phyloP scores from a whole-genome alignment of 2,888 invertebrate species.

The Leucophenga maculata region DNA sequence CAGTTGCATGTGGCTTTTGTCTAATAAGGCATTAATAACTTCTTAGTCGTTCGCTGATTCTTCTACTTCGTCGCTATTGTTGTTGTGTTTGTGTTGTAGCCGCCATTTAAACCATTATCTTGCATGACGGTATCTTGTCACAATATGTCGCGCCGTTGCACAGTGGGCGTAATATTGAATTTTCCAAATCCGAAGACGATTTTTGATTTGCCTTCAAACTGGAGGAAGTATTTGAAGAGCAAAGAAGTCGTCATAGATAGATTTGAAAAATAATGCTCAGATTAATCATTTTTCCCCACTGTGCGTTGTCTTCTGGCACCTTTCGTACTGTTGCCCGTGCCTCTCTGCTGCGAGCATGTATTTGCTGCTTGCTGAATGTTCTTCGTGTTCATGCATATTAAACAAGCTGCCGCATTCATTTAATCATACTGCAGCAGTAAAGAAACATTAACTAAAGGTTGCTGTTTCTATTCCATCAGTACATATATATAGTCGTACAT shows the following conservation, averaged over 20 bases:
- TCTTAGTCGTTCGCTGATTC: conserved; percentile 24
- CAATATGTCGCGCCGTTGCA: conserved; percentile 5
- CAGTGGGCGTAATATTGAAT: conserved; percentile 26
- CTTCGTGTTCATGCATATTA: conserved; percentile 54
- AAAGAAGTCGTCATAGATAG: too few species aligned
- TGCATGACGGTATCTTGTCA: neutral
- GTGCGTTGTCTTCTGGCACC: too few species aligned
- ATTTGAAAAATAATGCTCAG: too few species aligned
- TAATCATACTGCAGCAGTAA: neutral
- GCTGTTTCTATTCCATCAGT: too few species aligned
- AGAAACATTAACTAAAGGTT: neutral
- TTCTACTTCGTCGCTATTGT: conserved; percentile 38
- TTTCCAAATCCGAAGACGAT: neutral
- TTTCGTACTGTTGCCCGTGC: too few species aligned
- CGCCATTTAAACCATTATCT: too few species aligned
- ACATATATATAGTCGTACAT: too few species aligned
- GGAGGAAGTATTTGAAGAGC: too few species aligned
- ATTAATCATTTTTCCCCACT: too few species aligned
- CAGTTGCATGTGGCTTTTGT: conserved; percentile 22
- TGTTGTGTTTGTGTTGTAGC: neutral
- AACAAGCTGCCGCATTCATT: conserved; percentile 32
- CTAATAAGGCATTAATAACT: conserved; percentile 65
- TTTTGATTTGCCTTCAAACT: too few species aligned
- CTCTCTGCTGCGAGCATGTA: conserved; percentile 6
- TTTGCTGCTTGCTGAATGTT: conserved; percentile 25